These are phyloP conservation scores for Hypomecis atomaria DNA, from an alignment of 2,888 invertebrate genomes.

Conservation along the genomic window DNA sequence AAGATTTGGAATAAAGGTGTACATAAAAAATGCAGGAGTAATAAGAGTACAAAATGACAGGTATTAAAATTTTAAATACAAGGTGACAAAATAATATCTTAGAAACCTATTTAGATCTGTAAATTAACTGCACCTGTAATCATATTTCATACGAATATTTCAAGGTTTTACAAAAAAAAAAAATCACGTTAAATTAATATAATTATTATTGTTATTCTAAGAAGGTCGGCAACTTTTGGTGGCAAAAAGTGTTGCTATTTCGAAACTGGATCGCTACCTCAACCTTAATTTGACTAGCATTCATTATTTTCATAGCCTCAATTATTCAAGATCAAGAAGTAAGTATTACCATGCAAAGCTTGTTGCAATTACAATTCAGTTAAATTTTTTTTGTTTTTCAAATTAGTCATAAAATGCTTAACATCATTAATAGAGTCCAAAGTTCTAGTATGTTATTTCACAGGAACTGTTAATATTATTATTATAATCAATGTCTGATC, in stretches of 20 bases:
- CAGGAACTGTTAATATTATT: too few species aligned
- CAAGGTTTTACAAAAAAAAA: constrained; percentile 44
- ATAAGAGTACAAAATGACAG: too few species aligned
- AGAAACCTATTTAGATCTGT: not conserved
- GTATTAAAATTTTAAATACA: not conserved
- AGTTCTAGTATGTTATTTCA: too few species aligned
- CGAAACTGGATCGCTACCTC: constrained; percentile 30
- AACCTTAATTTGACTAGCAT: constrained; percentile 32
- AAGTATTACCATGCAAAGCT: constrained; percentile 16
- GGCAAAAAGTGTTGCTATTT: constrained; percentile 29
- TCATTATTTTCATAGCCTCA: constrained; percentile 22
- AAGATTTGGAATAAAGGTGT: too few species aligned
- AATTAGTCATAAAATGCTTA: too few species aligned
- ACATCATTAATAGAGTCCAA: too few species aligned
- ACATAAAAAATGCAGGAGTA: too few species aligned
- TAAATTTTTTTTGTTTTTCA: constrained; percentile 2
- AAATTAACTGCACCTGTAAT: constrained; percentile 2
- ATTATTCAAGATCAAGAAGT: constrained; percentile 27
- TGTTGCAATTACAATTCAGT: too few species aligned
- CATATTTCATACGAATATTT: constrained; percentile 28
- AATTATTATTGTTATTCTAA: constrained; percentile 49
- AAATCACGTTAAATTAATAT: constrained; percentile 56
- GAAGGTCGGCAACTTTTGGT: constrained; percentile 28
- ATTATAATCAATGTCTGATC: too few species aligned
- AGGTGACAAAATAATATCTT: constrained; percentile 5